Conservation (phyloP, 2,888 invertebrate genomes). For the Drosophila prolongata region DNA sequence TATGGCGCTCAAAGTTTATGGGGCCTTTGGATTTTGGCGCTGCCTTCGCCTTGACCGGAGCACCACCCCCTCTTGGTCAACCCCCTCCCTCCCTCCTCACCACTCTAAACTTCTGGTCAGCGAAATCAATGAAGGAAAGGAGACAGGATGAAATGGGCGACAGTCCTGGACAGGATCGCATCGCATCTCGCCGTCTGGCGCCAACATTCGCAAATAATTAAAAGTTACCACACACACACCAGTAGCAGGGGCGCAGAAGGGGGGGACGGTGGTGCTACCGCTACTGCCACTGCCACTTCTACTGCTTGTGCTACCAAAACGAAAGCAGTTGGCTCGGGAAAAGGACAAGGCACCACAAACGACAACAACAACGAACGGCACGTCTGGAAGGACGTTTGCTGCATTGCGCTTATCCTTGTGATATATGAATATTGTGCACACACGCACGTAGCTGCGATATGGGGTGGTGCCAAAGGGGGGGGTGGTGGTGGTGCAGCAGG, state of each 20-base stretch:
- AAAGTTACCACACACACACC: slow-evolving; percentile 70
- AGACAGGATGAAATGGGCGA: slow-evolving; percentile 24
- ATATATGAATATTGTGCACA: slow-evolving; percentile 84
- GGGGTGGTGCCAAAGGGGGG: neutral
- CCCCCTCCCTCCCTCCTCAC: neutral
- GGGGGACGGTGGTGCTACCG: slow-evolving; percentile 10
- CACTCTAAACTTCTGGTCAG: slow-evolving; percentile 38
- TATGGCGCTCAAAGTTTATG: slow-evolving; percentile 84
- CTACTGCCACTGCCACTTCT: slow-evolving; percentile 16
- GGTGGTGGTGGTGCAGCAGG: neutral
- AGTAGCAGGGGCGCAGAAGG: slow-evolving; percentile 1
- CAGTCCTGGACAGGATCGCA: slow-evolving; percentile 40
- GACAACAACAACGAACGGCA: slow-evolving; percentile 54
- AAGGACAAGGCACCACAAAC: slow-evolving; percentile 30
- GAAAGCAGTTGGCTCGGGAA: slow-evolving; percentile 42
- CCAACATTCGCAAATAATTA: slow-evolving; percentile 81
- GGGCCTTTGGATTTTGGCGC: slow-evolving; percentile 51
- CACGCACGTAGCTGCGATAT: slow-evolving; percentile 61
- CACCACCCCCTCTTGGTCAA: slow-evolving; percentile 1
- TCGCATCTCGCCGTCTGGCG: slow-evolving; percentile 78
- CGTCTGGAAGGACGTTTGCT: slow-evolving; percentile 84
- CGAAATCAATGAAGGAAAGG: slow-evolving; percentile 74
- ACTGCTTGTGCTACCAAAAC: slow-evolving; percentile 18
- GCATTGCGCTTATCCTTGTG: slow-evolving; percentile 85
- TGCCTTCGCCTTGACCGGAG: slow-evolving; percentile 79